Conservation (phyloP, 1,140 invertebrate genomes). For the Lycorma delicatula region DNA sequence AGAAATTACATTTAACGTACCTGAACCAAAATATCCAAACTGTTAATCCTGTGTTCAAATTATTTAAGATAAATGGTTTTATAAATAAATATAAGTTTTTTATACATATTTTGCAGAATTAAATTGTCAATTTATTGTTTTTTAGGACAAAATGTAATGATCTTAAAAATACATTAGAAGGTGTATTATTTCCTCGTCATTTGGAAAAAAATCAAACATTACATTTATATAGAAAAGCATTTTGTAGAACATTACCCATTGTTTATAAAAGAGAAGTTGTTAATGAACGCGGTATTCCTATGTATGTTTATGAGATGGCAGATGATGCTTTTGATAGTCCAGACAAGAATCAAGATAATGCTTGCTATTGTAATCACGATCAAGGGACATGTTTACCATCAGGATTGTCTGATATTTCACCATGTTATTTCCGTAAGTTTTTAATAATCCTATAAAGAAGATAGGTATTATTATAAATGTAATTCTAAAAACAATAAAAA, state of each 20-base stretch:
- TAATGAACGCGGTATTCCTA: slow-evolving; percentile 35
- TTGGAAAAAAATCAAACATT: slow-evolving; percentile 45
- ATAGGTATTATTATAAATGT: too few species aligned
- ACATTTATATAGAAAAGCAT: slow-evolving; percentile 52
- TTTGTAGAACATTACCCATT: slow-evolving; percentile 54
- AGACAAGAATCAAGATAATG: slow-evolving; percentile 45
- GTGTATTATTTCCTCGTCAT: slow-evolving; percentile 47
- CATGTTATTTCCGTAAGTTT: slow-evolving; percentile 64
- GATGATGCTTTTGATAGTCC: slow-evolving; percentile 45
- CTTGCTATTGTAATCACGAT: slow-evolving; percentile 48
- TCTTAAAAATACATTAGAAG: slow-evolving; percentile 28
- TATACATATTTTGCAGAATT: neutral
- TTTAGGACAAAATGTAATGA: slow-evolving; percentile 14
- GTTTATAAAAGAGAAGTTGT: slow-evolving; percentile 36
- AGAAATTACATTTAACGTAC: too few species aligned
- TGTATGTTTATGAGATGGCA: slow-evolving; percentile 41
- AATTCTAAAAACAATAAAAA: too few species aligned
- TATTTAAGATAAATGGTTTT: too few species aligned
- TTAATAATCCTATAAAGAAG: too few species aligned
- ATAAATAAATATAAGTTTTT: too few species aligned
- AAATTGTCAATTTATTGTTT: neutral
- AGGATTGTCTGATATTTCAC: slow-evolving; percentile 54
- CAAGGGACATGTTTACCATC: slow-evolving; percentile 42
- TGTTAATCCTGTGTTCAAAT: too few species aligned
- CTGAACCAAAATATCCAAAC: too few species aligned